A percentile compares a stretch with the other conserved stretches of the same genome.
Conservation (phyloP, 2,888 invertebrate species). For the Hydropsyche betteni region DNA sequence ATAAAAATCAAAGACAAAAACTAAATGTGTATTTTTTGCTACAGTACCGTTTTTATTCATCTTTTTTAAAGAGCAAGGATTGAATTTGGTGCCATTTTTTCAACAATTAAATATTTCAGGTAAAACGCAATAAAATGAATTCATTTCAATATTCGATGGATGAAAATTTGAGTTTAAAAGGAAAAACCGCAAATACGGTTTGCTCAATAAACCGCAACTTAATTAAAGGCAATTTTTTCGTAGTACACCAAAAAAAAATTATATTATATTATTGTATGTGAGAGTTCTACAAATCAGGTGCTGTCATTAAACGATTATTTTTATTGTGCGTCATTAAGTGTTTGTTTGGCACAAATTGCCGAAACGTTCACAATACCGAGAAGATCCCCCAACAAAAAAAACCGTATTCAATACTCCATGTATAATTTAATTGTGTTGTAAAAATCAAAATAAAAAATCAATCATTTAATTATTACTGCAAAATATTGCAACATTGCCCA, state of each 20-base stretch:
- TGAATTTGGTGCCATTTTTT: conserved; percentile 40
- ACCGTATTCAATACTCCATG: too few species aligned
- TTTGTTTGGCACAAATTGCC: conserved; percentile 8
- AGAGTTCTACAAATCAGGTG: conserved; percentile 13
- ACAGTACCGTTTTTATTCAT: neutral
- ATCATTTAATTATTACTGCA: too few species aligned
- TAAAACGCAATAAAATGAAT: conserved; percentile 24
- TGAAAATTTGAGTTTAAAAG: neutral
- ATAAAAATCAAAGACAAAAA: too few species aligned
- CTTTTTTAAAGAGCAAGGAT: neutral
- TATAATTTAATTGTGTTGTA: too few species aligned
- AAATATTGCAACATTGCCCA: too few species aligned
- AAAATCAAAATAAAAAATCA: too few species aligned
- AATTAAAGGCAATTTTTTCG: conserved; percentile 35
- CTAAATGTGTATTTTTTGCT: too few species aligned
- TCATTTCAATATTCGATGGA: neutral
- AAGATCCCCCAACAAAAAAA: too few species aligned
- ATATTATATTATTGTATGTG: neutral
- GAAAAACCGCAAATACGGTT: conserved; percentile 18
- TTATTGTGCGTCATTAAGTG: conserved; percentile 2
- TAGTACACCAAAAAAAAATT: conserved; percentile 22
- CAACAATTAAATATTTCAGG: conserved; percentile 37
- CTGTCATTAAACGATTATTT: conserved; percentile 41
- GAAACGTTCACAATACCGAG: too few species aligned
- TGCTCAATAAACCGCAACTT: conserved; percentile 30